These are phyloP conservation scores for Lutraria rhynchaena DNA, from an alignment of 1,140 invertebrate genomes.

Conservation along the genomic window DNA sequence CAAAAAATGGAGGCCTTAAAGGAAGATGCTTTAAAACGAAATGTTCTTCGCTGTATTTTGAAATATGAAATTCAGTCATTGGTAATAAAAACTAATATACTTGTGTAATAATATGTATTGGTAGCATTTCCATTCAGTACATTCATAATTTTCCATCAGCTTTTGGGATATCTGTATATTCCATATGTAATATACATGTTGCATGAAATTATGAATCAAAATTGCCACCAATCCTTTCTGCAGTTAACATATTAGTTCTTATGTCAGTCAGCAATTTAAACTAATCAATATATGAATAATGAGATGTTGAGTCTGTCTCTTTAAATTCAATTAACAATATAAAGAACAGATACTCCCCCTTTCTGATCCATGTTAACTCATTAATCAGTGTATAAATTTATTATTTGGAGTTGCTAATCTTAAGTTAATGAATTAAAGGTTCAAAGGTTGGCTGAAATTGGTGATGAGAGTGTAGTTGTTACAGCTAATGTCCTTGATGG, in stretches of 20 bases:
- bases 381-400: not conserved
- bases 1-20: constrained; percentile 11
- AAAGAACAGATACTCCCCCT: not conserved
- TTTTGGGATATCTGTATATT: too few relatives aligned
- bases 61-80: constrained; percentile 40
- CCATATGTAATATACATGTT: too few relatives aligned
- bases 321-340: not conserved
- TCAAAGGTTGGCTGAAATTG: constrained; percentile 45
- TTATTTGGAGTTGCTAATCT: not conserved
- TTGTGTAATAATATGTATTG: too few relatives aligned
- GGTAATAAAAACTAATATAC: not conserved
- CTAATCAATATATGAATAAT: too few relatives aligned
- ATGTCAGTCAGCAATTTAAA: too few relatives aligned
- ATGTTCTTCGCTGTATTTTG: constrained; percentile 10
- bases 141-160: too few relatives aligned
- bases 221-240: too few relatives aligned
- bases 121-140: too few relatives aligned
- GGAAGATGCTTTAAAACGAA: constrained; percentile 5
- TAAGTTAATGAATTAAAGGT: constrained; percentile 7
- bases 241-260: too few relatives aligned
- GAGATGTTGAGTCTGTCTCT: too few relatives aligned
- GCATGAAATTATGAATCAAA: too few relatives aligned
- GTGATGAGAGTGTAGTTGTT: constrained; percentile 52
- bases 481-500: constrained; percentile 51
- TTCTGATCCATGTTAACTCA: not conserved